Evolutionary conservation across 2,113 vertebrate genomes (phyloP).

Genomic region (Corythornis cristatus): DNA sequence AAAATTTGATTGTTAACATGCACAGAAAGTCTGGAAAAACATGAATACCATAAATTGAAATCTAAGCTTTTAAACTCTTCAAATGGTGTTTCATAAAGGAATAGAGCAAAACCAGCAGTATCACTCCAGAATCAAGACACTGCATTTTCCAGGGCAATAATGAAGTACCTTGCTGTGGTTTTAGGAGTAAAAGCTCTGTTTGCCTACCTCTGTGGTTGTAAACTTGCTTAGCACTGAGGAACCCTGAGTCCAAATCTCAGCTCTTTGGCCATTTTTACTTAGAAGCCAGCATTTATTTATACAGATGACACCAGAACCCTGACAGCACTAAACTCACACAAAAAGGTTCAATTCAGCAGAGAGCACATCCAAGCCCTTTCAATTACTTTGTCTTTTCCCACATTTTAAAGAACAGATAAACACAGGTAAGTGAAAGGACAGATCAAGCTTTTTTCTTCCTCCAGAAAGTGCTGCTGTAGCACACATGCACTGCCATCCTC

Average conservation of each 20-base stretch:
- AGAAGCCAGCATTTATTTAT: neutral
- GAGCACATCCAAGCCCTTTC: neutral
- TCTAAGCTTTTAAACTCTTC: conserved; percentile 24
- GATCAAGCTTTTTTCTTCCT: neutral
- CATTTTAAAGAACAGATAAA: neutral
- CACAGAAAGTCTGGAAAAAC: conserved; percentile 13
- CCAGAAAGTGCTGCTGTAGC: neutral
- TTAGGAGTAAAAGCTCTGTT: neutral
- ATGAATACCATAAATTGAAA: neutral
- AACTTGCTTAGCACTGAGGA: neutral
- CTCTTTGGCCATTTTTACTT: neutral
- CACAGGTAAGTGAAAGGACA: neutral
- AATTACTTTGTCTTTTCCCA: neutral
- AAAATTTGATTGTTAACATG: conserved; percentile 24
- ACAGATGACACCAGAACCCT: neutral
- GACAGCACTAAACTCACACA: neutral
- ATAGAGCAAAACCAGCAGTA: neutral
- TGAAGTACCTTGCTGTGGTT: neutral
- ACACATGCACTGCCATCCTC: neutral
- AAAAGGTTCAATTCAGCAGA: neutral
- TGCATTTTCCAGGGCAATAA: neutral
- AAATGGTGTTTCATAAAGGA: conserved; percentile 31
- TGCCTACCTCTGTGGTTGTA: neutral
- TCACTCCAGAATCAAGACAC: neutral
- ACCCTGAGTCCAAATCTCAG: neutral